Evolutionary conservation across 2,888 invertebrate species (phyloP).

Genomic region (Gastracanthus pulcherrimus): DNA sequence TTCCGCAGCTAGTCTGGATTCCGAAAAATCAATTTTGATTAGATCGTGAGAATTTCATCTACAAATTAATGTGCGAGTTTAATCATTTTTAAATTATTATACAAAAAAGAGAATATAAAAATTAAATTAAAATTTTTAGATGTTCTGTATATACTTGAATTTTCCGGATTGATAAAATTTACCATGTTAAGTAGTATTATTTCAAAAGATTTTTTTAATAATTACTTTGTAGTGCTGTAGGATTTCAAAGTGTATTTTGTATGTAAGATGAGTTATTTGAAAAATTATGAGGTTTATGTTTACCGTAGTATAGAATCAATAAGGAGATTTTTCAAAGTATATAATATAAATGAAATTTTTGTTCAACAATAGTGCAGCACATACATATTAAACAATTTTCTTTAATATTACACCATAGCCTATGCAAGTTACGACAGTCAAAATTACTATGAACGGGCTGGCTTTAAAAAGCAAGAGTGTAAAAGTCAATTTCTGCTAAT

Average conservation of each 20-base stretch:
- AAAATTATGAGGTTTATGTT: no score
- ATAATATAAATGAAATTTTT: not conserved
- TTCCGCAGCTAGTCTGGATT: not conserved
- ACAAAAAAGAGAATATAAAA: not conserved
- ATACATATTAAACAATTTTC: slow-evolving; percentile 12
- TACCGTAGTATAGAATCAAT: no score
- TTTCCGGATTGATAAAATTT: no score
- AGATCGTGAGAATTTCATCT: not conserved
- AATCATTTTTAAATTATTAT: not conserved
- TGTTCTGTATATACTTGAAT: no score
- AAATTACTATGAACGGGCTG: slow-evolving; percentile 13
- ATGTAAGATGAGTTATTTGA: no score
- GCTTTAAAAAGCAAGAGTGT: not conserved
- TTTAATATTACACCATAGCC: not conserved
- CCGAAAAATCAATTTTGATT: no score
- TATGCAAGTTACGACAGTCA: not conserved
- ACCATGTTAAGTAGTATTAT: no score
- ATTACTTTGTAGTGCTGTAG: no score
- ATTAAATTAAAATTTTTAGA: no score
- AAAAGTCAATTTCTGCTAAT: slow-evolving; percentile 7
- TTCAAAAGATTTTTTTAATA: no score
- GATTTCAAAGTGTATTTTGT: no score
- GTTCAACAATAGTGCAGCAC: not conserved
- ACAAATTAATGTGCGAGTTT: not conserved
- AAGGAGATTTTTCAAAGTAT: not conserved